Base-by-base conservation (phyloP, 2,113 vertebrate species). In the Callionymus lyra region DNA sequence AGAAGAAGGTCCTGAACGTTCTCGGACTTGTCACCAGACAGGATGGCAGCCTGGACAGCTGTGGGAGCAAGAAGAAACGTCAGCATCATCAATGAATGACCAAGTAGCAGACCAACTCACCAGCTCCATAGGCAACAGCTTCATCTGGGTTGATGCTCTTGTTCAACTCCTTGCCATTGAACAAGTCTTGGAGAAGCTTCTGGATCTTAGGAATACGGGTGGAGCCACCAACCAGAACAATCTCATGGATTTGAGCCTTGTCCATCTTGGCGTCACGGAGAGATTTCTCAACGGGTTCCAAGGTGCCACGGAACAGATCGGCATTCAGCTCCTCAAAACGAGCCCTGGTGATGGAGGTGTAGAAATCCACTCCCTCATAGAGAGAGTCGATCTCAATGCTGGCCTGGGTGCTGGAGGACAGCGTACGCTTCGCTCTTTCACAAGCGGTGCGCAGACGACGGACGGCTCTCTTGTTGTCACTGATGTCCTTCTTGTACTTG, bases 291-390 rank as follows among this genome's bases (percentile, higher is more conserved):
- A 88, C 85, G 0, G 86, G 85, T 46, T 84, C 81, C 44, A 88
- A 14, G 9, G 86, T 85, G 21, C 83, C 83, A 19, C 84, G 80
- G 79, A 88, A 88, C 21, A 86, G 82, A 71, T 87, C 85, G 1
- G 84, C 82, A 0, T 86, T 94, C 63, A 98, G 92, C 77, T 97
- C 93, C 71, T 98, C 94, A 1, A 97, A 97, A 36, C 93, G 91
- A 62, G 93, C 93, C 64, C 93, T 89, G 45, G 92, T 97, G 65
- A 97, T 96, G 44, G 93, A 94, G 1, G 93, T 97, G 80, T 96
- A 97, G 86, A 95, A 95, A 50, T 97, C 93, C 31, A 91, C 85
- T n/a, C 93, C 93, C 72, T 97, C 93, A 0, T 86, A 96, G 1
- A 97, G 84, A 4, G 93, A 93, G 65, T 97, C 93, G 2, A 87